Percentiles rank a stretch among this genome's conserved stretches.
phyloP scores from a whole-genome alignment of 2,888 invertebrate species.

The Napeogenes sylphis region DNA sequence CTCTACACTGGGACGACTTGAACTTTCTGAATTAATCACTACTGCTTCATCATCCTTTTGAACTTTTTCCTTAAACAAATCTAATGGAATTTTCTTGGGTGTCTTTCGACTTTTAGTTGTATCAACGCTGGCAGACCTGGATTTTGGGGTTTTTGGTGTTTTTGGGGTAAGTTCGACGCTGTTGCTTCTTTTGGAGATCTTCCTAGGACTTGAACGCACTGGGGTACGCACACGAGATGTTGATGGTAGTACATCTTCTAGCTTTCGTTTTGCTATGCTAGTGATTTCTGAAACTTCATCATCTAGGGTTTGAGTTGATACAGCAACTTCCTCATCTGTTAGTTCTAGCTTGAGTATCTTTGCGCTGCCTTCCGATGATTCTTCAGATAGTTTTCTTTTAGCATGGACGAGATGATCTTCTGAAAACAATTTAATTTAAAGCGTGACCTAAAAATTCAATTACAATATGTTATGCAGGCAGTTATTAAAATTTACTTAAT shows the following conservation, averaged over 20 bases:
- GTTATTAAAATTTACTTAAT: too few species aligned
- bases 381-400: slow-evolving; percentile 62
- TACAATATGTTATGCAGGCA: too few species aligned
- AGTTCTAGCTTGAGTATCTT: slow-evolving; percentile 62
- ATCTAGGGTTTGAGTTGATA: slow-evolving; percentile 56
- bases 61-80: slow-evolving; percentile 36
- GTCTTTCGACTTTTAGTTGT: slow-evolving; percentile 51
- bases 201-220: slow-evolving; percentile 57
- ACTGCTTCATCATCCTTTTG: slow-evolving; percentile 26
- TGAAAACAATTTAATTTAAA: slow-evolving; percentile 36
- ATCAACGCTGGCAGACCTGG: slow-evolving; percentile 62
- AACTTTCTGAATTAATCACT: slow-evolving; percentile 38
- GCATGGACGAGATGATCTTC: slow-evolving; percentile 42
- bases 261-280: slow-evolving; percentile 43
- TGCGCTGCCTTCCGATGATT: slow-evolving; percentile 43
- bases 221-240: slow-evolving; percentile 56
- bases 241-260: slow-evolving; percentile 50
- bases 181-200: slow-evolving; percentile 57
- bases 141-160: slow-evolving; percentile 61
- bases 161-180: slow-evolving; percentile 58
- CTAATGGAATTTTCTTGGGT: slow-evolving; percentile 41
- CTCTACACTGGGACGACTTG: slow-evolving; percentile 49
- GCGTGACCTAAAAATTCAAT: neutral
- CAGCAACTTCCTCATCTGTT: slow-evolving; percentile 42
- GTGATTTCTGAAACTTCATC: slow-evolving; percentile 63